Evolutionary conservation across 2,113 vertebrate genomes (phyloP).

Genomic region (Lophura nycthemera): DNA sequence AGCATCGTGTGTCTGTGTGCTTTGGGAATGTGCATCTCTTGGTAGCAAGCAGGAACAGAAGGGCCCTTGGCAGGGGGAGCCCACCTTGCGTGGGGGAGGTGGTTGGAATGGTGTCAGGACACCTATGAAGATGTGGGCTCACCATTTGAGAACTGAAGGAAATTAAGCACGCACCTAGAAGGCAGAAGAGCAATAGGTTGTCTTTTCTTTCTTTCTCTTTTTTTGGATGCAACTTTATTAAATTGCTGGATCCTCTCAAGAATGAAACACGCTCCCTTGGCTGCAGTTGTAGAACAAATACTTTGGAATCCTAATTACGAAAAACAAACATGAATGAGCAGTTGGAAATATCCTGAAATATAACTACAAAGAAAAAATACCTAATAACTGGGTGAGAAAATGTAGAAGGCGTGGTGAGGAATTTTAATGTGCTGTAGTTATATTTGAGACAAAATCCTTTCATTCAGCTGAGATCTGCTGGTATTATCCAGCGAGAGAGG

Average conservation of each 20-base stretch:
- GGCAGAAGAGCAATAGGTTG: background rate
- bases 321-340: background rate
- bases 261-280: background rate
- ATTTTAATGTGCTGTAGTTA: background rate
- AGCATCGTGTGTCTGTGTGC: fast-evolving
- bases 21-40: background rate
- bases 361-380: background rate
- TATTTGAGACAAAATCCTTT: conserved; percentile 29
- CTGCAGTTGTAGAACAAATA: background rate
- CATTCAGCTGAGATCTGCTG: background rate
- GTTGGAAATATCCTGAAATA: background rate
- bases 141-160: fast-evolving
- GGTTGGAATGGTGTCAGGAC: background rate
- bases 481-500: background rate
- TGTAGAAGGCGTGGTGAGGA: background rate
- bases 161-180: background rate
- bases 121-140: background rate
- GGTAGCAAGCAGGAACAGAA: background rate
- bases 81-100: background rate
- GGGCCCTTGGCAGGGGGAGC: background rate
- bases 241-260: background rate
- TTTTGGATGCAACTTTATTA: background rate
- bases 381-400: background rate
- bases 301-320: background rate
- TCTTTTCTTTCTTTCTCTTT: background rate